Evolutionary conservation across 2,888 invertebrate genomes (phyloP), one percentile per base, ranked within the genome.

Genomic region (Strigamia crassipes): DNA sequence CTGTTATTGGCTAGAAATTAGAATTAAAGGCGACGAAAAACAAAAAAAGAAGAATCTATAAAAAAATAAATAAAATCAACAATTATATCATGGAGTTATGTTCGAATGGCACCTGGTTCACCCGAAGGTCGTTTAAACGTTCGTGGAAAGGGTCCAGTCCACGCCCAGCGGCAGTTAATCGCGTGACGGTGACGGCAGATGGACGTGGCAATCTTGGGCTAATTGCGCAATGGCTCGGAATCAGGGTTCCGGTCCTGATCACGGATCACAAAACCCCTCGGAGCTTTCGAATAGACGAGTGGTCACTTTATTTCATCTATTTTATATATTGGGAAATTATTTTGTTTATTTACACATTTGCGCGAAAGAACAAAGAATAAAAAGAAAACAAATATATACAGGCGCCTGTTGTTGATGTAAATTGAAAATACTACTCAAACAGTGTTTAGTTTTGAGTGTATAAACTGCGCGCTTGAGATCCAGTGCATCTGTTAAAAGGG

Each of bases 111-210:
- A 56, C 56, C 56, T 56, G 56, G 56, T 56, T 18, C 56, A 18
- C 8, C 56, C 18, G 18, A 18, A 56, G 56, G 56, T 56, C 56
- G 18, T 56, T n/a, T 38, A 18, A 56, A 56, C 18, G 56, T 56
- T 56, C 56, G 18, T 56, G 18, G 56, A 56, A 56, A n/a, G 1
- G 1, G 27, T 27, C 27, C 18, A 56, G n/a, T 18, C 56, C n/a
- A 56, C 56, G 56, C 56, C 56, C 23, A 73, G 73, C 27, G 31
- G 73, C 73, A 73, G 27, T 27, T 15, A 73, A 73, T 73, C 31
- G 73, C 73, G 73, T 73, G 73, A 73, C 73, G 73, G n/a, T 3
- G 73, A 73, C 73, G 73, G 73, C 31, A 73, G 73, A 73, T 73
- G 73, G 73, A 73, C 73, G 31, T 31, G 73, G n/a, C 73, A 73